Conservation (phyloP, 2,888 invertebrate species). For the Idaea dimidiata region DNA sequence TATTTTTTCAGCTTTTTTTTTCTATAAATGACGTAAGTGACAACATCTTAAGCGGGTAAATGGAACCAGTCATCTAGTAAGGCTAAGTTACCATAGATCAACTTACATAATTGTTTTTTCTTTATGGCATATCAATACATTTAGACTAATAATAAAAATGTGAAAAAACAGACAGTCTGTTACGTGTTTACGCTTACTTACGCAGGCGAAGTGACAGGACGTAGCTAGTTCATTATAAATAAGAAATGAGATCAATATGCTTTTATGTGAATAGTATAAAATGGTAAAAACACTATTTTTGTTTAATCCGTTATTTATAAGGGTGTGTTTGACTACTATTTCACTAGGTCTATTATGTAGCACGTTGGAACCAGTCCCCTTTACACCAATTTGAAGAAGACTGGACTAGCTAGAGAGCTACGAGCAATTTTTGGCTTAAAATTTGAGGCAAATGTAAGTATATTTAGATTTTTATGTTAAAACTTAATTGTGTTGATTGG, state of each 20-base stretch:
- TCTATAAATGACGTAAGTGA: too few species aligned
- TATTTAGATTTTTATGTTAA: conserved; percentile 14
- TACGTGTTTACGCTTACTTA: too few species aligned
- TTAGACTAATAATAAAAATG: conserved; percentile 22
- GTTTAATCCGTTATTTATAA: too few species aligned
- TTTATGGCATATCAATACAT: conserved; percentile 70
- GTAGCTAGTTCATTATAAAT: conserved; percentile 55
- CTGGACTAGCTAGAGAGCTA: conserved; percentile 64
- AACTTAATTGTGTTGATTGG: conserved; percentile 26
- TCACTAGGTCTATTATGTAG: conserved; percentile 7
- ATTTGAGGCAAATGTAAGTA: conserved; percentile 19
- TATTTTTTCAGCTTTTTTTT: too few species aligned
- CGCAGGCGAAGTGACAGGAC: too few species aligned
- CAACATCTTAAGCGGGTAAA: too few species aligned
- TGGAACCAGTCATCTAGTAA: not conserved
- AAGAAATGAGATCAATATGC: conserved; percentile 75
- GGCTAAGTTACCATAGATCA: conserved; percentile 59
- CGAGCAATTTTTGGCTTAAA: conserved; percentile 51
- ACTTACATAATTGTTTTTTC: conserved; percentile 44
- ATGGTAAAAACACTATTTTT: conserved; percentile 5
- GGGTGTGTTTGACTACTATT: conserved; percentile 25
- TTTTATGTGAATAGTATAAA: conserved; percentile 29
- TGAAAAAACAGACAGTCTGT: too few species aligned
- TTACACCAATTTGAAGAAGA: conserved; percentile 36
- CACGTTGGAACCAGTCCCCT: conserved; percentile 18